Evolutionary conservation across 2,113 vertebrate genomes (phyloP), one percentile per base, ranked within the genome.

Genomic region (Eulemur macaco): DNA sequence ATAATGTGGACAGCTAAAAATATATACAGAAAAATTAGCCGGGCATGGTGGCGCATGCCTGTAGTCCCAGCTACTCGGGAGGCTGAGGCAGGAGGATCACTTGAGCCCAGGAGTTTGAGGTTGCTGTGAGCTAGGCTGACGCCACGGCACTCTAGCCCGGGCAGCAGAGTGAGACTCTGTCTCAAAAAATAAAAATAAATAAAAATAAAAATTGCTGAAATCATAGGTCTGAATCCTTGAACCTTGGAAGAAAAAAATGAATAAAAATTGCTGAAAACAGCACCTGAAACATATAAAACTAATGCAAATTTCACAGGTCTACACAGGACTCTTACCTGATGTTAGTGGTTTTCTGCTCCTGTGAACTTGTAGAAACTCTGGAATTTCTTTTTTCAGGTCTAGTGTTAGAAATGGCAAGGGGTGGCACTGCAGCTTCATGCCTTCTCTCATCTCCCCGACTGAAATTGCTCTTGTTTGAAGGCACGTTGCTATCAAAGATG

Each of bases 301-400:
- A 63, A 63, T 63, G 58, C 25, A 63, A 63, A 63, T 63, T 25
- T 63, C 25, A 63, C 25, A 50, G 15, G n/a, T 52, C 71, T 2
- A 68, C 29, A 1, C 2, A 69, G 68, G 18, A 96, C 74, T 45
- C 91, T 95, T 95, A 99, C 99, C 99, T 99, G 97, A 95, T 89
- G 86, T 96, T 93, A 96, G 95, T 10, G 34, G 89, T 91, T 83
- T 98, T 98, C 92, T 99, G 99, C 76, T 99, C 99, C 84, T 99
- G 98, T 37, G 99, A 99, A 97, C 99, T 99, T 13, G 99, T 94
- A 77, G 99, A 99, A 96, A 99, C 99, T 29, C 99, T 98, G 0
- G 99, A 98, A 93, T 99, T 99, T 68, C 98, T 98, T 96, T 98
- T 99, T 76, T 99, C 99, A 69, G 98, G 97, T 18, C 98, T 98